Evolutionary conservation across 2,797 vertebrate genomes (phyloP), one percentile per base, ranked within the genome.

Genomic region (Bryconaethiops microstoma): DNA sequence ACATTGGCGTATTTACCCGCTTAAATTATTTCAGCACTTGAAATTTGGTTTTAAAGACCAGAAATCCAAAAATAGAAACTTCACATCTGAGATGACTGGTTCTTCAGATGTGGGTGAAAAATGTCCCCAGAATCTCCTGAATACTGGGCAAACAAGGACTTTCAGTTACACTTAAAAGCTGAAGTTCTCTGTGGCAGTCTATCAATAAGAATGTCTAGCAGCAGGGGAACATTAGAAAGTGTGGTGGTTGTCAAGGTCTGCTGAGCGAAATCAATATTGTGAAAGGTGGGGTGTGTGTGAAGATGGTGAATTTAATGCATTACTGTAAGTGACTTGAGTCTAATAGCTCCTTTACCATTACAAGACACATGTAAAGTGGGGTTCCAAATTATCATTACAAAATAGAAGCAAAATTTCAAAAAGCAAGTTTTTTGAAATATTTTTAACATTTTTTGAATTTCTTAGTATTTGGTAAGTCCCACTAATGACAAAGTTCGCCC

Each of bases 241-340:
- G 52, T 71, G 59, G 40, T 74, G 23, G 71, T 25, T 50, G 50
- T 55, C 52, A 73, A 50, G 52, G 70, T 73, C 52, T 73, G 70
- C 17, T 57, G 70, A 73, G 19, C 60, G 13, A 74, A 80, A 80
- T 80, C 78, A 74, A 74, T 80, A 25, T 45, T 21, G 63, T 17
- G 52, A 67, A 74, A 67, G 54, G 50, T 72, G 23, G 70, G 23
- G 40, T 78, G 55, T 62, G 68, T 62, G 39, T 59, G 76, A n/a
- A 23, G 60, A 19, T 59, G 68, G 45, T 52, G 57, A 62, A 48
- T 71, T 48, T 35, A 78, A 71, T 50, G 67, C 65, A 60, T 71
- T 62, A 71, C 25, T 48, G 23, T 78, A 69, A 78, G 76, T 78
- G 55, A 71, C 42, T 78, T 71, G 71, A 17, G 57, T 62, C 50